phyloP scores from a whole-genome alignment of 2,797 vertebrate genomes.

The Macrochelys suwanniensis region DNA sequence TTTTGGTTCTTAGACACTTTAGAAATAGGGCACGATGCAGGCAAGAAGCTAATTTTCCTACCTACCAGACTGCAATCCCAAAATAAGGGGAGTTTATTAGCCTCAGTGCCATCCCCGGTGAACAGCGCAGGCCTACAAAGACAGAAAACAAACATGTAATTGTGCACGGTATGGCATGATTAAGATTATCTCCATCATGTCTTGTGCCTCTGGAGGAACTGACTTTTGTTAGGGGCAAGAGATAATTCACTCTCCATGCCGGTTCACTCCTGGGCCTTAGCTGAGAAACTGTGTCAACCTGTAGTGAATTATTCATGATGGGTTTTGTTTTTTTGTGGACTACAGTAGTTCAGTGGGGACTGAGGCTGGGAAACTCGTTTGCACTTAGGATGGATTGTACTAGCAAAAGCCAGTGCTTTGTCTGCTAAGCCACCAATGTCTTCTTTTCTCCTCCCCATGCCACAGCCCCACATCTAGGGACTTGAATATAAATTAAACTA shows the following conservation, averaged over 20 bases:
- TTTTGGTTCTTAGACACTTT: background rate
- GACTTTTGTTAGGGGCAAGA: conserved; percentile 39
- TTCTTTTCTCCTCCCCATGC: conserved; percentile 2
- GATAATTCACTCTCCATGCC: conserved; percentile 50
- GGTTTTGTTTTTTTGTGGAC: background rate
- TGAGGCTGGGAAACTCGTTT: conserved; percentile 61
- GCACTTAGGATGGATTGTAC: conserved; percentile 28
- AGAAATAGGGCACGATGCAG: background rate
- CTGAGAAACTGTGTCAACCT: conserved; percentile 42
- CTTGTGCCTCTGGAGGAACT: conserved; percentile 42
- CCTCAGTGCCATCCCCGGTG: conserved; percentile 28
- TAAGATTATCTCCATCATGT: conserved; percentile 45
- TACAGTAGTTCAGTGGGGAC: background rate
- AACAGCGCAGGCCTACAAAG: conserved; percentile 17
- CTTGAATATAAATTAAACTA: conserved; percentile 32
- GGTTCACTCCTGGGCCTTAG: conserved; percentile 8
- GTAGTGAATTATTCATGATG: conserved; percentile 23
- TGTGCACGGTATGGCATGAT: conserved; percentile 8
- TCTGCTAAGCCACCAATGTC: conserved; percentile 17
- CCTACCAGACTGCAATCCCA: conserved; percentile 26
- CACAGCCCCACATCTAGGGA: background rate
- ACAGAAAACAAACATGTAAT: conserved; percentile 40
- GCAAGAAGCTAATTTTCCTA: conserved; percentile 14
- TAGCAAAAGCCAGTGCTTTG: conserved; percentile 43
- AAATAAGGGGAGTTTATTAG: conserved; percentile 30